A percentile compares a stretch with the other conserved stretches of the same genome.
These are phyloP conservation scores for Piaya cayana DNA, from an alignment of 2,113 vertebrate species.

Conservation along the genomic window DNA sequence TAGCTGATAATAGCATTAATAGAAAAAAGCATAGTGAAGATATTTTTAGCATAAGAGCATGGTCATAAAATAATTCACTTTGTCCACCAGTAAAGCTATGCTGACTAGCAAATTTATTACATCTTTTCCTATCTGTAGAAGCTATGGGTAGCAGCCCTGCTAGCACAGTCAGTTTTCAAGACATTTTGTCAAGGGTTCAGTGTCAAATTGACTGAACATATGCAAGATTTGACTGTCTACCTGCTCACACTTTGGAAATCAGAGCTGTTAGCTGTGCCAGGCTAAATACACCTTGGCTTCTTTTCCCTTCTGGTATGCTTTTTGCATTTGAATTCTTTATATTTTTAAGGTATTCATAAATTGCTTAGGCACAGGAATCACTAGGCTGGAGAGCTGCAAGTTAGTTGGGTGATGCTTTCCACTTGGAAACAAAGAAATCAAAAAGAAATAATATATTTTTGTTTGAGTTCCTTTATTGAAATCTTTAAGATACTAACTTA, in stretches of 20 bases:
- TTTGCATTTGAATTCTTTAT: not conserved
- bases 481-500: not conserved
- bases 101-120: not conserved
- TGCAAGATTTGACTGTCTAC: not conserved
- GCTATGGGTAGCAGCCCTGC: not conserved
- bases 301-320: not conserved
- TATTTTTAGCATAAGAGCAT: not conserved
- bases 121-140: not conserved
- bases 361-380: not conserved
- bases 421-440: not conserved
- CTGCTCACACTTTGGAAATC: not conserved
- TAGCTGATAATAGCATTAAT: not conserved
- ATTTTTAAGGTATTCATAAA: not conserved
- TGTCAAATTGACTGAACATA: not conserved
- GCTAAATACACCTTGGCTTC: not conserved
- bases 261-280: not conserved
- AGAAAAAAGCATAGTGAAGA: not conserved
- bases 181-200: not conserved
- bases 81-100: not conserved
- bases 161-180: not conserved
- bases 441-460: not conserved
- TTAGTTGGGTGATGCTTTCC: not conserved
- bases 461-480: not conserved
- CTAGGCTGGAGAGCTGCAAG: not conserved
- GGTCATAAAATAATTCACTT: not conserved